These are phyloP conservation scores for Archaeoteleia sp. DNA, from an alignment of 2,888 invertebrate genomes.

Conservation along the genomic window DNA sequence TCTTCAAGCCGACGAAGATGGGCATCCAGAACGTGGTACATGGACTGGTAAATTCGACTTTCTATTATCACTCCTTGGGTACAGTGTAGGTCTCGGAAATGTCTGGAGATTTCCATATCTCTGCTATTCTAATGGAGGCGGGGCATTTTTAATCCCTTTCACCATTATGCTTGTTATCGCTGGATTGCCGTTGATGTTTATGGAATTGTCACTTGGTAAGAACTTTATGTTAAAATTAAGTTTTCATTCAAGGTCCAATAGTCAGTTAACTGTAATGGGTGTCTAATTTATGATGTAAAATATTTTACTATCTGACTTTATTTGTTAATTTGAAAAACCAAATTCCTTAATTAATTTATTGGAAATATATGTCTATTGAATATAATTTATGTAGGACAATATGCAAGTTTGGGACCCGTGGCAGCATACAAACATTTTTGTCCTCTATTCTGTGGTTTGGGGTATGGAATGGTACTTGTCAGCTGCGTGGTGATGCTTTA, in stretches of 20 bases:
- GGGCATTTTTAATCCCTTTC: conserved; percentile 90
- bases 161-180: conserved; percentile 87
- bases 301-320: too few relatives aligned
- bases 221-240: too few relatives aligned
- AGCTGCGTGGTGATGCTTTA: conserved; percentile 85
- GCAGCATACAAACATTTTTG: conserved; percentile 88
- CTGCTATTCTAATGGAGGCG: conserved; percentile 86
- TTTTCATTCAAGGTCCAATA: too few relatives aligned
- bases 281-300: too few relatives aligned
- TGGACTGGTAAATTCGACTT: conserved; percentile 87
- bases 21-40: conserved; percentile 80
- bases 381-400: conserved; percentile 78
- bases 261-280: too few relatives aligned
- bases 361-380: neutral
- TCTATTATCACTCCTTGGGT: conserved; percentile 82
- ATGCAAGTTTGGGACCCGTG: conserved; percentile 85
- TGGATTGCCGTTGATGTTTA: conserved; percentile 88
- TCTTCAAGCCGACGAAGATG: conserved; percentile 71
- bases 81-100: conserved; percentile 84
- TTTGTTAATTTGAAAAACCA: too few relatives aligned
- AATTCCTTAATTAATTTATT: too few relatives aligned
- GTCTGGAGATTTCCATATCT: conserved; percentile 86
- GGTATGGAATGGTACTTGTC: conserved; percentile 86
- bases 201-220: conserved; percentile 85
- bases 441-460: conserved; percentile 84